A percentile compares a stretch with the other conserved stretches of the same genome.
Evolutionary conservation across 2,113 vertebrate species (phyloP).

Genomic region (Plotosus lineatus): DNA sequence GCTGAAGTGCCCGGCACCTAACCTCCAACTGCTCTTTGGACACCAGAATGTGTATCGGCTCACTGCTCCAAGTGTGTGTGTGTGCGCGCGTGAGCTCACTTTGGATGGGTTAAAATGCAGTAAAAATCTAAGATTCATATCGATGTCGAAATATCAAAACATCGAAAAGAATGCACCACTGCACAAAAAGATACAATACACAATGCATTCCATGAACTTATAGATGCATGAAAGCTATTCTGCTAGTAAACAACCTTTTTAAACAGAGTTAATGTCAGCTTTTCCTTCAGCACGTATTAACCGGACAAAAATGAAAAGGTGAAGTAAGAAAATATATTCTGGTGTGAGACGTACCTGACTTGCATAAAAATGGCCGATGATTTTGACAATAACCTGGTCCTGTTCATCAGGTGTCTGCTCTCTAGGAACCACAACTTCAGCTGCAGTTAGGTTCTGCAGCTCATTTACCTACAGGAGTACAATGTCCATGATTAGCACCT

Average conservation of each 20-base stretch:
- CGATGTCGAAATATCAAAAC: no score
- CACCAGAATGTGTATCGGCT: no score
- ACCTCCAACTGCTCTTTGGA: no score
- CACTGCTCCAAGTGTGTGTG: no score
- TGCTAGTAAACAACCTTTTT: neutral
- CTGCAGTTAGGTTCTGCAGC: conserved; percentile 92
- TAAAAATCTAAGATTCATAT: no score
- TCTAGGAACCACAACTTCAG: conserved; percentile 91
- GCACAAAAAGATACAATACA: no score
- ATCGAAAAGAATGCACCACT: no score
- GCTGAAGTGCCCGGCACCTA: no score
- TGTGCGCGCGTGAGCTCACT: no score
- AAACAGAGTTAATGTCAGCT: neutral
- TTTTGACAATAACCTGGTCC: conserved; percentile 94
- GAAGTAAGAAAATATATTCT: neutral
- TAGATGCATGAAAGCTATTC: neutral
- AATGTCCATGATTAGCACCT: neutral
- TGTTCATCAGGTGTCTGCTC: conserved; percentile 94
- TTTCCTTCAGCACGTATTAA: neutral
- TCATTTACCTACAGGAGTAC: conserved; percentile 81
- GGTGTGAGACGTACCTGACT: conserved; percentile 80
- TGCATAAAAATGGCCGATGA: conserved; percentile 96
- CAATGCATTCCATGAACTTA: neutral
- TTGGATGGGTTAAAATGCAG: no score
- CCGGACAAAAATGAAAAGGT: neutral